Conservation (phyloP, 2,113 vertebrate species). For the Zootoca vivipara region DNA sequence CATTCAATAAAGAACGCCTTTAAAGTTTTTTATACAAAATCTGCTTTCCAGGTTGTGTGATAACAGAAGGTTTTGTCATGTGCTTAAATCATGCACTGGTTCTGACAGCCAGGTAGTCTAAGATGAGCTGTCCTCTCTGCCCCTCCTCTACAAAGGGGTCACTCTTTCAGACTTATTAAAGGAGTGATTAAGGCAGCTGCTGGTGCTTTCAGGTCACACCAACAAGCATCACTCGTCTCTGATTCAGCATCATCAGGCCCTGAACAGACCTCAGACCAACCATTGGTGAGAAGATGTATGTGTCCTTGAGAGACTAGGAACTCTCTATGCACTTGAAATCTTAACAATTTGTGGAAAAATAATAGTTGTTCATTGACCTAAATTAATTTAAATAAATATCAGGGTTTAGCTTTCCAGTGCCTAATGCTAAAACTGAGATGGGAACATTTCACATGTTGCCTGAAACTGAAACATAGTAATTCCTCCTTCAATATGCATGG, state of each 20-base stretch:
- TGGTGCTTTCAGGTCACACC: background rate
- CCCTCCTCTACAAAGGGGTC: background rate
- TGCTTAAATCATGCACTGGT: background rate
- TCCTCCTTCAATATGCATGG: background rate
- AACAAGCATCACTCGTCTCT: background rate
- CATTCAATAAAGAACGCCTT: background rate
- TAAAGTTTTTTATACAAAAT: background rate
- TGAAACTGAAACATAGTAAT: background rate
- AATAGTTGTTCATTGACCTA: background rate
- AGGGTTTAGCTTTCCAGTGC: background rate
- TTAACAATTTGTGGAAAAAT: background rate
- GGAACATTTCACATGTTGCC: background rate
- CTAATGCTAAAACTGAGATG: background rate
- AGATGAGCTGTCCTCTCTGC: background rate
- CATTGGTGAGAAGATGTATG: background rate
- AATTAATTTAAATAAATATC: background rate
- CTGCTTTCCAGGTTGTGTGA: background rate
- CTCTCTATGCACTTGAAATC: background rate
- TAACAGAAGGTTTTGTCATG: background rate
- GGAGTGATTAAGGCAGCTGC: background rate
- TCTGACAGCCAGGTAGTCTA: too few species aligned
- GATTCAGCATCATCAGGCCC: background rate
- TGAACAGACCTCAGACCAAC: background rate
- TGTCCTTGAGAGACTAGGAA: background rate
- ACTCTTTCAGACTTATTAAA: background rate